phyloP scores from a whole-genome alignment of 2,797 vertebrate species.

The Alectoris magna region DNA sequence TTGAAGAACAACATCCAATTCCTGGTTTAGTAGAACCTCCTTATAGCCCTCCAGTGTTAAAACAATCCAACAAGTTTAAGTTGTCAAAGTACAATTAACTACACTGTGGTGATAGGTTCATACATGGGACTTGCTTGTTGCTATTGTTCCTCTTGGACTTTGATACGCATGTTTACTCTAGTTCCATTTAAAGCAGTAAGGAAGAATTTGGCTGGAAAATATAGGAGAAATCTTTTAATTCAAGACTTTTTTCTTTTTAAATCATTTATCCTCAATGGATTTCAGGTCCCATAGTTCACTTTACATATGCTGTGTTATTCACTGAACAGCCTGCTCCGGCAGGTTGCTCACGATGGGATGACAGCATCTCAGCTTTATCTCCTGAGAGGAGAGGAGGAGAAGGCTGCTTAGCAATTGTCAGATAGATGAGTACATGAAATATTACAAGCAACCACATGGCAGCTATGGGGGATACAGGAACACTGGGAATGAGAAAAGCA shows the following conservation, averaged over 20 bases:
- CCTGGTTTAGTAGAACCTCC: neutral
- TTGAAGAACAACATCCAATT: neutral
- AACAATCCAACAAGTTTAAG: neutral
- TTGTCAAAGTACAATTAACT: neutral
- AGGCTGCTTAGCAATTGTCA: neutral
- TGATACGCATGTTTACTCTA: neutral
- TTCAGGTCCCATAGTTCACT: neutral
- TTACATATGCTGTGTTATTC: neutral
- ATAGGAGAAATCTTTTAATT: neutral
- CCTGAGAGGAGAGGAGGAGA: neutral
- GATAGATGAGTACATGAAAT: neutral
- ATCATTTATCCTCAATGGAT: neutral
- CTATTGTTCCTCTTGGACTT: fast-evolving
- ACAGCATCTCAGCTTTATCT: neutral
- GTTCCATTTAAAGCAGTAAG: neutral
- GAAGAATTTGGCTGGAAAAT: neutral
- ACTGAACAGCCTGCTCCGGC: neutral
- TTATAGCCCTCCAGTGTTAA: neutral
- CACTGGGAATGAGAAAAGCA: neutral
- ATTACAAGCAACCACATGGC: neutral
- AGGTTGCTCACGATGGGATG: neutral
- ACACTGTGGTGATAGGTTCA: neutral
- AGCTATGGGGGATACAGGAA: neutral
- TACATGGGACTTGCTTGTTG: fast-evolving
- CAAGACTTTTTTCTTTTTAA: neutral